These are phyloP conservation scores for Ctenochaetus hawaiiensis DNA, from an alignment of 2,797 vertebrate genomes.

Conservation along the genomic window DNA sequence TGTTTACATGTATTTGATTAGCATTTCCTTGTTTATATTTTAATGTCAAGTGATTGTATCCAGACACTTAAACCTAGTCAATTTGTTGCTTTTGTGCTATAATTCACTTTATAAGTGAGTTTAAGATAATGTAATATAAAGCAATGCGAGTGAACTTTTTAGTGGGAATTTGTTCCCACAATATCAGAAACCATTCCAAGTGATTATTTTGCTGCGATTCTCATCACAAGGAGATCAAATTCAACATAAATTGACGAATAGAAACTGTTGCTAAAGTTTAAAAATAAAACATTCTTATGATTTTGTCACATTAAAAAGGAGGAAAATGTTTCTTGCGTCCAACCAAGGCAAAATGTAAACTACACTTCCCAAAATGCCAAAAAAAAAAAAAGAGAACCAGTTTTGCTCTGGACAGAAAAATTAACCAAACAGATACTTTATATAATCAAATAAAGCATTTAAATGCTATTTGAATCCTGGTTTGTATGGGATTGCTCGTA, in stretches of 20 bases:
- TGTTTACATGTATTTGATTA: background rate
- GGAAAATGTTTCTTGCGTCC: background rate
- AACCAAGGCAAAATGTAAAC: background rate
- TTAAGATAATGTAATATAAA: background rate
- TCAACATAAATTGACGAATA: background rate
- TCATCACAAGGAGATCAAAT: background rate
- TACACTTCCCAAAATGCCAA: constrained; percentile 14
- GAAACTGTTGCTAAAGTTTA: background rate
- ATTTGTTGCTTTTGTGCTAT: background rate
- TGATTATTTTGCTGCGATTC: background rate
- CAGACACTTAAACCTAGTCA: background rate
- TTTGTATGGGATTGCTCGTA: background rate
- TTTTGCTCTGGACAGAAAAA: background rate
- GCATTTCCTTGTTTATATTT: background rate
- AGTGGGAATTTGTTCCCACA: background rate
- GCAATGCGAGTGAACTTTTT: background rate
- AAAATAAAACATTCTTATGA: background rate
- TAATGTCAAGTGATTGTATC: background rate
- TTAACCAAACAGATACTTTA: background rate
- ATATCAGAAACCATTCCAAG: constrained; percentile 1
- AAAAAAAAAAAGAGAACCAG: background rate
- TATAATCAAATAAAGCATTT: background rate
- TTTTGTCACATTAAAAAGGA: background rate
- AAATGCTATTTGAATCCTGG: constrained; percentile 11
- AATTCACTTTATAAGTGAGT: background rate